phyloP scores from a whole-genome alignment of 1,140 invertebrate species.

The Euborellia annulipes region DNA sequence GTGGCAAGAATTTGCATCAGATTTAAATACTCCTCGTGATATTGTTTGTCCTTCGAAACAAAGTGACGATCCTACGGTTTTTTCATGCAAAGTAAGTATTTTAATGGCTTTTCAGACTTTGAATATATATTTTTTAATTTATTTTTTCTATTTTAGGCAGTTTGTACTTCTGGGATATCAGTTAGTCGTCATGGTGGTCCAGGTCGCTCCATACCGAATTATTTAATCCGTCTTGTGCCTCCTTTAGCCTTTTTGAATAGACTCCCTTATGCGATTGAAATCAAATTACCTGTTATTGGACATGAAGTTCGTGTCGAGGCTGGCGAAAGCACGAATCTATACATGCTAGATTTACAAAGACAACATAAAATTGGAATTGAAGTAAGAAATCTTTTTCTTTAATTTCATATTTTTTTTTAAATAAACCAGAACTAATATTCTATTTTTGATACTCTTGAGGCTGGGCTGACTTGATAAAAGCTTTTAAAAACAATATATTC shows the following conservation, averaged over 20 bases:
- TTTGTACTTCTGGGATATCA: no score
- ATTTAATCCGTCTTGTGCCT: slow-evolving; percentile 49
- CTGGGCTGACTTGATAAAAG: no score
- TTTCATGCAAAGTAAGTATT: slow-evolving; percentile 41
- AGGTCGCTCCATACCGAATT: slow-evolving; percentile 46
- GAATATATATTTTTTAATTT: slow-evolving; percentile 2
- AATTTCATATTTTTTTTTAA: no score
- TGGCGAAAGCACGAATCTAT: slow-evolving; percentile 50
- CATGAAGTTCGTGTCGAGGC: slow-evolving; percentile 46
- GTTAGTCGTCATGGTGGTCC: slow-evolving; percentile 7
- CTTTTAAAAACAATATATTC: no score
- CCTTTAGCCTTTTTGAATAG: slow-evolving; percentile 60
- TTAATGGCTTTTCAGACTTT: neutral
- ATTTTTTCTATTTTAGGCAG: slow-evolving; percentile 12
- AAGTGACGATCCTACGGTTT: slow-evolving; percentile 35
- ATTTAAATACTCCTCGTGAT: slow-evolving; percentile 39
- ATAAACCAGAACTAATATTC: no score
- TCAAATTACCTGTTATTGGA: slow-evolving; percentile 33
- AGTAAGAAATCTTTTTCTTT: slow-evolving; percentile 29
- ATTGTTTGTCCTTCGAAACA: slow-evolving; percentile 44
- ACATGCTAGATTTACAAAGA: slow-evolving; percentile 41
- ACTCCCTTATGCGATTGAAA: slow-evolving; percentile 49
- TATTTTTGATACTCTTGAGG: no score
- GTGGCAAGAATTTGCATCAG: slow-evolving; percentile 61
- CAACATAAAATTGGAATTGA: slow-evolving; percentile 42